A percentile compares a stretch with the other conserved stretches of the same genome.
Conservation (phyloP, 2,797 vertebrate genomes). For the Prunella strophiata region DNA sequence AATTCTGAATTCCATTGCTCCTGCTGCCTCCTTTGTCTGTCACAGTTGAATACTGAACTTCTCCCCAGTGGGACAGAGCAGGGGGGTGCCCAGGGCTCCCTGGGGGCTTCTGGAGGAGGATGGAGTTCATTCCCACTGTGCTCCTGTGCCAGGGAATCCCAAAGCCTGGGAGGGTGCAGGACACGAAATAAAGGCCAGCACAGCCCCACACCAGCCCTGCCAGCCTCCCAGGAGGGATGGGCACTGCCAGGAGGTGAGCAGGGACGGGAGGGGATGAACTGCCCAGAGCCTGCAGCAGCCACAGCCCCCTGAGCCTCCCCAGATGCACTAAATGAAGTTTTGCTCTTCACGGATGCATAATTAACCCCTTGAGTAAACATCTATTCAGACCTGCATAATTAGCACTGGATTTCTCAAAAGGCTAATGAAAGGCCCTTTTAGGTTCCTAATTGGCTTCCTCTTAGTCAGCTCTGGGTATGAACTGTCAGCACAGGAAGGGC, state of each 20-base stretch:
- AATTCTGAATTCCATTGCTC: not conserved
- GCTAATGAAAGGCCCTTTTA: conserved; percentile 19
- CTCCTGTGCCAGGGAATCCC: not conserved
- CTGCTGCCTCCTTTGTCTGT: not conserved
- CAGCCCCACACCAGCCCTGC: not conserved
- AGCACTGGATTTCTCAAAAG: conserved; percentile 3
- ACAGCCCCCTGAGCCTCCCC: not conserved
- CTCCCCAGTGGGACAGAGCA: accelerated
- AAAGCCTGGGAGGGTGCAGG: not conserved
- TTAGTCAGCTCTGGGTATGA: not conserved
- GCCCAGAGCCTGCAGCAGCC: not conserved
- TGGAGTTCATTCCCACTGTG: accelerated
- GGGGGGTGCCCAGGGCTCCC: no score
- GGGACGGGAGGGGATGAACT: not conserved
- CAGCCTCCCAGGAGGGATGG: accelerated
- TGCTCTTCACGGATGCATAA: not conserved
- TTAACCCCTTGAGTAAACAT: conserved; percentile 34
- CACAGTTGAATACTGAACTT: not conserved
- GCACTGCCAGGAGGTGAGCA: accelerated
- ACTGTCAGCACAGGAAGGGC: not conserved
- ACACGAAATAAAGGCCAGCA: accelerated
- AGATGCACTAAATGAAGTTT: not conserved
- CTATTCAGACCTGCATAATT: conserved; percentile 29
- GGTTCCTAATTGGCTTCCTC: conserved; percentile 31
- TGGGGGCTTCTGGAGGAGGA: not conserved